Base-by-base conservation (phyloP, 2,888 invertebrate species). In the Rhagonycha lutea region DNA sequence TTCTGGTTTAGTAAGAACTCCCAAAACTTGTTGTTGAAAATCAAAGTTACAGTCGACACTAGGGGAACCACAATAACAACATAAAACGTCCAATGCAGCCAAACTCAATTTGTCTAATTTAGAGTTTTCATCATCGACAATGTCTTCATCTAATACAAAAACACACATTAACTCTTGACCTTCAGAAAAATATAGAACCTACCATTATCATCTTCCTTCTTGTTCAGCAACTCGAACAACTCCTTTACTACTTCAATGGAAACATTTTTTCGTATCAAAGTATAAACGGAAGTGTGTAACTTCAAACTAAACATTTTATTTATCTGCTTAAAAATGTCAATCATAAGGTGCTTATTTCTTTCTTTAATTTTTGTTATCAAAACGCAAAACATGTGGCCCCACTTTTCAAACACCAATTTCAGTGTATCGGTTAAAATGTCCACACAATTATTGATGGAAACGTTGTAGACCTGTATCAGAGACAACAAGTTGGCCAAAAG, bases 21-120 rank as follows among this genome's bases (percentile, higher is more conserved):
- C 73, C 28, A 86, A 73, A 14, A 82, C 81, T 61, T 81, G 76
- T 29, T 73, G 47, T 75, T 86, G 86, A 69, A 74, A 78, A 23
- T 79, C 75, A 26, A 78, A 81, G 60, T 82, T 70, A 24, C 68
- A 69, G 10, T 23, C 75, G n/a, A 72, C 69, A 73, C 75, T 79
- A 61, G 83, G 80, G 47, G 83, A 76, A 70, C 82, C 82, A 73
- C 82, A 82, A 75, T 82, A 86, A 70, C 79, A 82, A 11, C 84
- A 81, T 18, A 86, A 78, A 24, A 82, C 80, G 62, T 79, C 77
- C 47, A 81, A 67, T 29, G 83, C 71, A 10, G 75, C 68, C 61
- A 80, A 74, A 72, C 82, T 81, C 10, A 83, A 61, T 61, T 79
- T 80, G 68, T 80, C 14, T 14, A 72, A 65, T 18, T 65, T 47